A percentile compares a stretch with the other conserved stretches of the same genome.
phyloP scores from a whole-genome alignment of 2,888 invertebrate genomes.

The Ligdia adustata region DNA sequence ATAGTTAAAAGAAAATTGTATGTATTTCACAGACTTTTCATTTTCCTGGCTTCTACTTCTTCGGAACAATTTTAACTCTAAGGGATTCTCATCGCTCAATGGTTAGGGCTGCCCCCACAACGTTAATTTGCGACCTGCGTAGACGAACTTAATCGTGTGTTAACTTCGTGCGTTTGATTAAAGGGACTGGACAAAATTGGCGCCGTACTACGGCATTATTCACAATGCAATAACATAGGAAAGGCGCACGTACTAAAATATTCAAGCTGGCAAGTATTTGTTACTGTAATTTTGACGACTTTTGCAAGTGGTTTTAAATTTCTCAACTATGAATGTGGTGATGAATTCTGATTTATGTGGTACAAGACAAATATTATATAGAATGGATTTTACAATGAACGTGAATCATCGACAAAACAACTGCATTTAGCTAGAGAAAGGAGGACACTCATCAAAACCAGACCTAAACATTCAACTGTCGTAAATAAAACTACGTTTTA shows the following conservation, averaged over 20 bases:
- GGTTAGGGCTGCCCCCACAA: conserved; percentile 49
- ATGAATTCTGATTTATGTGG: background rate
- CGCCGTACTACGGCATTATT: conserved; percentile 1
- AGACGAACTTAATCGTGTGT: conserved; percentile 36
- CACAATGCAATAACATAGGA: no score
- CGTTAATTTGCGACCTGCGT: conserved; percentile 35
- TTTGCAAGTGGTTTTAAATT: conserved; percentile 6
- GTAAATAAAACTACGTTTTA: conserved; percentile 23
- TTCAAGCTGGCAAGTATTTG: no score
- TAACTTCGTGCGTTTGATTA: conserved; percentile 37
- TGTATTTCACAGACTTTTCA: no score
- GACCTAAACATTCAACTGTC: conserved; percentile 18
- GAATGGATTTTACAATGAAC: background rate
- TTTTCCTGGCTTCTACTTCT: no score
- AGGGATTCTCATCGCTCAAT: no score
- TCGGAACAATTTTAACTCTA: no score
- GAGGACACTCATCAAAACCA: conserved; percentile 10
- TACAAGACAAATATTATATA: no score
- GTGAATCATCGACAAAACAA: background rate
- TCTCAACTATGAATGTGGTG: background rate
- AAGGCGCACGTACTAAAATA: no score
- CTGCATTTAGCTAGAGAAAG: conserved; percentile 22
- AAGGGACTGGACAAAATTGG: conserved; percentile 27
- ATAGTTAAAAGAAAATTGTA: no score
- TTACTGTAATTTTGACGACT: conserved; percentile 15